Evolutionary conservation across 2,113 vertebrate species (phyloP), one percentile per base, ranked within the genome.

Genomic region (Cephalopterus ornatus): DNA sequence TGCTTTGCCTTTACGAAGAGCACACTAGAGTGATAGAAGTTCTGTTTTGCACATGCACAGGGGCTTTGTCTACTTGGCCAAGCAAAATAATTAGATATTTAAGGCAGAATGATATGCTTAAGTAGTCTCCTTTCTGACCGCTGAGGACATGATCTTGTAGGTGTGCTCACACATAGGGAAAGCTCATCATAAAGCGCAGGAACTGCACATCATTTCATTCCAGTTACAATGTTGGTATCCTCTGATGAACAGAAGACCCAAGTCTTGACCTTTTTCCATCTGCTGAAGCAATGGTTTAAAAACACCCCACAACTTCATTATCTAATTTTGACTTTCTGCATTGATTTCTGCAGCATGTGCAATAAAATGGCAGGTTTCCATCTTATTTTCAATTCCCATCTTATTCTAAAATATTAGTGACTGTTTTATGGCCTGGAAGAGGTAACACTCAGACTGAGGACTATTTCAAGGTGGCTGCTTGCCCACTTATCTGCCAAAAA

Each of bases 211-310:
- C 46, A 27, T 41, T 62, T 86, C 42, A 14, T 66, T 92, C 50
- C 35, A 56, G 30, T 84, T 74, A 58, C 23, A 35, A 13, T 11
- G 20, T 50, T 46, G 42, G 11, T 88, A 59, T 90, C 63, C 20
- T 80, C 30, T 94, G 71, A 67, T 92, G 78, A 72, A 65, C 15
- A 71, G 86, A 91, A 76, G 44, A 75, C 49, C 49, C 7, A 14
- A 55, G 37, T 75, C 85, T 90, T 95, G 92, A 83, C 72, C 11
- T 71, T 59, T 53, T 92, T 91, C 91, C 91, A 89, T 86, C 76
- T 80, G 68, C 83, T 96, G 91, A 95, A 84, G 80, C 92, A 85
- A 94, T 83, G 44, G 46, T 85, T 95, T 95, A 58, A 95, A 93
- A 85, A 47, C 27, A 44, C 8, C 42, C 71, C 49, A 42, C 55